Evolutionary conservation across 2,797 vertebrate species (phyloP), one percentile per base, ranked within the genome.

Genomic region (Ptychobarbus kaznakovi): DNA sequence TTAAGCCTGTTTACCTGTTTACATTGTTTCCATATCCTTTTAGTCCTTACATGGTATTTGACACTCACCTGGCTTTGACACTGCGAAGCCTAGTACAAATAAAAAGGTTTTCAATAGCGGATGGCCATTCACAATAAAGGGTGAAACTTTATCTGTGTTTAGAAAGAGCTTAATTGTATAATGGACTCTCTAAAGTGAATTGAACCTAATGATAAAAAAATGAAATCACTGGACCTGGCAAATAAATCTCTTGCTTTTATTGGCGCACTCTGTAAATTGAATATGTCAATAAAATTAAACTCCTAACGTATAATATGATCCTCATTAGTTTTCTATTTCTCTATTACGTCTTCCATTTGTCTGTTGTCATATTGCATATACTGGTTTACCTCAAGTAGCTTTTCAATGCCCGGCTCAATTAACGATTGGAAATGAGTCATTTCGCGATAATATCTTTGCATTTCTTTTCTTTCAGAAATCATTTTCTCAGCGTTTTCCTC

Each of bases 201-300:
- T 66, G 46, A 69, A 42, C 16, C 81, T 22, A 68, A 32, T 61
- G 38, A 85, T 63, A 32, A 25, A 32, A 58, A 73, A 46, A 58
- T 84, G 15, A 74, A 85, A 53, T 85, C 56, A 32, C 56, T 42
- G 77, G 4, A 65, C 18, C 18, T 9, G 13, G 76, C 83, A 63
- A 85, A 80, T 85, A 73, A 80, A 63, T 80, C 25, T 56, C 16
- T 77, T 78, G 82, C 46, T 83, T 83, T 83, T 12, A 83, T 56
- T 76, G 32, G 46, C 25, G 0, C 20, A 11, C 51, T 58, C n/a
- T 44, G 40, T n/a, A 35, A 51, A 68, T 63, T 22, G 22, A 68
- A 80, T 53, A 80, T 68, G 73, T 69, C 44, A 49, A 40, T 32
- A 28, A 79, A 49, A 51, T 15, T 38, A 83, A 80, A 74, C 49